A percentile compares a stretch with the other conserved stretches of the same genome.
Conservation (phyloP, 2,113 vertebrate species). For the Megaceryle maxima region DNA sequence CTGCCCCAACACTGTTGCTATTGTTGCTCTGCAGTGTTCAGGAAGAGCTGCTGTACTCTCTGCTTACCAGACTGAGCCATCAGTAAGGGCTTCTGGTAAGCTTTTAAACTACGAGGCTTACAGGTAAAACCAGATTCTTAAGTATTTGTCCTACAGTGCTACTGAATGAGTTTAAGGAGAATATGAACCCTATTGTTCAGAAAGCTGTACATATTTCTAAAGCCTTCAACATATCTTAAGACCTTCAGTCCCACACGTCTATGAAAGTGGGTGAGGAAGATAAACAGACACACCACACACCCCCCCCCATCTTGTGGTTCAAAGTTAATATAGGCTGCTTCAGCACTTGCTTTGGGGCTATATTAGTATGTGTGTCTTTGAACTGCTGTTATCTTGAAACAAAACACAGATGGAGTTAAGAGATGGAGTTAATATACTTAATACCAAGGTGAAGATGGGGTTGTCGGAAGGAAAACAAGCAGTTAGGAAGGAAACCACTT, state of each 20-base stretch:
- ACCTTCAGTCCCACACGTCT: rapidly evolving
- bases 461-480: constrained; percentile 22
- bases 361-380: neutral
- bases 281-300: neutral
- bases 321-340: neutral
- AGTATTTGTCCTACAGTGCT: neutral
- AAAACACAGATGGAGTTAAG: neutral
- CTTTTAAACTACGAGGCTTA: neutral
- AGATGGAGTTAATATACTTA: neutral
- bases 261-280: neutral
- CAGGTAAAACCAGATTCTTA: neutral
- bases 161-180: neutral
- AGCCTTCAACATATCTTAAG: neutral
- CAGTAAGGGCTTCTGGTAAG: neutral
- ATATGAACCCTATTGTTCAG: neutral
- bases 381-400: neutral
- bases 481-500: constrained; percentile 64
- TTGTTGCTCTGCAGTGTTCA: neutral
- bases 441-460: neutral
- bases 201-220: neutral
- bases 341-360: neutral
- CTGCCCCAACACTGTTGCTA: neutral
- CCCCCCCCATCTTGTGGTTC: neutral
- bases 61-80: neutral
- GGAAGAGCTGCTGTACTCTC: neutral